A percentile compares a stretch with the other conserved stretches of the same genome.
Evolutionary conservation across 2,797 vertebrate genomes (phyloP).

Genomic region (Gambusia yucatana): DNA sequence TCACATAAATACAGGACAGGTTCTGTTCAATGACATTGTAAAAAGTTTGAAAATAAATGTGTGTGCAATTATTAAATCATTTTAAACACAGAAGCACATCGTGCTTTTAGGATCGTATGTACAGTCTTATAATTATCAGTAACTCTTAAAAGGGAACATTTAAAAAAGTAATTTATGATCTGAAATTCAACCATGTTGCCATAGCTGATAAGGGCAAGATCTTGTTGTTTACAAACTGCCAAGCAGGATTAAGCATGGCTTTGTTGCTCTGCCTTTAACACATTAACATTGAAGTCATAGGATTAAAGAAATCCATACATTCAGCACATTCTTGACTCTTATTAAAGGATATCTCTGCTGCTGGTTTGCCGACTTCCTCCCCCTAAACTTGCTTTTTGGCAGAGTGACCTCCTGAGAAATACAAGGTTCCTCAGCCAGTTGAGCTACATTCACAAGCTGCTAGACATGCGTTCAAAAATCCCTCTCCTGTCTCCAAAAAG

Average conservation of each 20-base stretch:
- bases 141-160: no score
- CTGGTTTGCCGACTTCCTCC: not conserved
- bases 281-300: not conserved
- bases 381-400: slow-evolving; percentile 43
- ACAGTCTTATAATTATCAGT: no score
- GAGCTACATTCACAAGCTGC: slow-evolving; percentile 67
- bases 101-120: no score
- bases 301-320: not conserved
- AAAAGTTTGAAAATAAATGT: not conserved
- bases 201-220: no score
- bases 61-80: not conserved
- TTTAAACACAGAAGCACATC: not conserved
- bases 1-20: not conserved
- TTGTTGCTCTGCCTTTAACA: not conserved
- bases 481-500: slow-evolving; percentile 14
- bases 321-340: not conserved
- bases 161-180: no score
- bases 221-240: no score
- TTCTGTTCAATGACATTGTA: not conserved
- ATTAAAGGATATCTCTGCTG: not conserved
- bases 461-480: slow-evolving; percentile 38
- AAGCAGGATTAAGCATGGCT: not conserved
- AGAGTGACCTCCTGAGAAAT: slow-evolving; percentile 70
- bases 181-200: no score
- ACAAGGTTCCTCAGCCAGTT: slow-evolving; percentile 49